A percentile compares a stretch with the other conserved stretches of the same genome.
phyloP scores from a whole-genome alignment of 2,888 invertebrate species.

The Ophioninae sp. region DNA sequence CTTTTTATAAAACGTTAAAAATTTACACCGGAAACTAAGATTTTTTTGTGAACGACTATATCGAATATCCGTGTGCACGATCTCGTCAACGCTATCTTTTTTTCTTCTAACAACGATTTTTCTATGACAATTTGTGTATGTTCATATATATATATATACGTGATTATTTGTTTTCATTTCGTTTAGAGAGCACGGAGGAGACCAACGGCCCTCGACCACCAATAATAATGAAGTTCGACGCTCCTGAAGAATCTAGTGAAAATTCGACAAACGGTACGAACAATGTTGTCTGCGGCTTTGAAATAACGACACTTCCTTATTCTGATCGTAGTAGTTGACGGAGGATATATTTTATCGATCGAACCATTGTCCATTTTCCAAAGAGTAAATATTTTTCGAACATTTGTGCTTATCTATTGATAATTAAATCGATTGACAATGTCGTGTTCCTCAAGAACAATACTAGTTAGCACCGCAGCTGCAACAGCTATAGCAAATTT shows the following conservation, averaged over 20 bases:
- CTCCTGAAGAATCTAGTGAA: slow-evolving; percentile 71
- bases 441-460: background rate
- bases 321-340: background rate
- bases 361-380: background rate
- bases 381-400: background rate
- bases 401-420: background rate
- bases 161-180: slow-evolving; percentile 46
- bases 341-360: background rate
- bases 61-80: slow-evolving; percentile 37
- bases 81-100: slow-evolving; percentile 45
- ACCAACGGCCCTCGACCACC: slow-evolving; percentile 70
- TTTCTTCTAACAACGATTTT: slow-evolving; percentile 56
- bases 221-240: slow-evolving; percentile 75
- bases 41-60: slow-evolving; percentile 46
- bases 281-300: slow-evolving; percentile 31
- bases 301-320: background rate
- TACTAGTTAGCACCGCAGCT: background rate
- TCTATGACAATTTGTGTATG: slow-evolving; percentile 27
- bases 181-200: slow-evolving; percentile 73
- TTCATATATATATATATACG: background rate
- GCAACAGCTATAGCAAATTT: background rate
- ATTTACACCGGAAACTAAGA: background rate
- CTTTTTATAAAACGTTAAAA: background rate
- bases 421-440: background rate
- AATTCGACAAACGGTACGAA: slow-evolving; percentile 74